A percentile compares a stretch with the other conserved stretches of the same genome.
phyloP scores from a whole-genome alignment of 2,113 vertebrate species.

The Oplegnathus fasciatus region DNA sequence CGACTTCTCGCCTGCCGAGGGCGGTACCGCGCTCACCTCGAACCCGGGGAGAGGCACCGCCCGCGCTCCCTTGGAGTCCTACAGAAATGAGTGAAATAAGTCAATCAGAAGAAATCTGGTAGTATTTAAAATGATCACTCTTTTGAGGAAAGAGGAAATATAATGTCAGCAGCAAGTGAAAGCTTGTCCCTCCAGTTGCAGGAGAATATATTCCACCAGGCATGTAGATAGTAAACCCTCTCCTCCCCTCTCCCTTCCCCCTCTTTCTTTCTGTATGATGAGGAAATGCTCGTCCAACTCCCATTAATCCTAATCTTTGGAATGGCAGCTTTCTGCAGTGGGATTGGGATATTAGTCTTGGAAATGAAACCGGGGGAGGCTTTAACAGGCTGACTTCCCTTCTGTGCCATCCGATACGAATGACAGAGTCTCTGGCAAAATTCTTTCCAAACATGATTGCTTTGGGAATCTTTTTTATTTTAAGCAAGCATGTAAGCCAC shows the following conservation, averaged over 20 bases:
- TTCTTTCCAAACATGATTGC: constrained; percentile 50
- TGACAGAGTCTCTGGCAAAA: constrained; percentile 20
- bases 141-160: not conserved
- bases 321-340: constrained; percentile 66
- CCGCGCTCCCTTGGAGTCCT: constrained; percentile 85
- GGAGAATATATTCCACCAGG: constrained; percentile 26
- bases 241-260: constrained; percentile 29
- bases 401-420: constrained; percentile 26
- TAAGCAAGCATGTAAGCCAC: constrained; percentile 23
- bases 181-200: constrained; percentile 31
- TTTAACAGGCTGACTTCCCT: constrained; percentile 57
- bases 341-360: constrained; percentile 71
- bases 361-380: constrained; percentile 58
- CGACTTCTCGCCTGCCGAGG: constrained; percentile 80
- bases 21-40: constrained; percentile 76
- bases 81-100: not conserved
- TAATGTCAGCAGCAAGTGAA: not conserved
- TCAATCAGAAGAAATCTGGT: not conserved
- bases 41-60: constrained; percentile 87
- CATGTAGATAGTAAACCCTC: constrained; percentile 28
- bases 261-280: constrained; percentile 64
- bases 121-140: not conserved
- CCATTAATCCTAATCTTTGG: constrained; percentile 80
- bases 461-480: constrained; percentile 9
- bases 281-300: constrained; percentile 63